These are phyloP conservation scores for Dipodomys stephensi DNA, from an alignment of 2,113 vertebrate genomes.

Conservation along the genomic window DNA sequence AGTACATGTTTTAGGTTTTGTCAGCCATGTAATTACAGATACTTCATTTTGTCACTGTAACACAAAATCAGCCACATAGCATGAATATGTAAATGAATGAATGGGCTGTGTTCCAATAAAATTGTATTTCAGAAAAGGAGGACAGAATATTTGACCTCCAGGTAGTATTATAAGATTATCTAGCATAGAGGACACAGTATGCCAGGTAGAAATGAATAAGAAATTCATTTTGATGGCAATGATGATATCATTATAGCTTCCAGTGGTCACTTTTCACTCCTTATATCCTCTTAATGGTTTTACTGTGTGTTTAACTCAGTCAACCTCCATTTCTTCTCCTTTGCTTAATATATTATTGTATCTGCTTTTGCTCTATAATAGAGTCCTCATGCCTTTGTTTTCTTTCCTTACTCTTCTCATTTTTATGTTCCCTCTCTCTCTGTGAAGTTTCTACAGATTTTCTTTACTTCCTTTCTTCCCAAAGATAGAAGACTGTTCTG, in stretches of 20 bases:
- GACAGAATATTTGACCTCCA: not conserved
- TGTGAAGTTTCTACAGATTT: not conserved
- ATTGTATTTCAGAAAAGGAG: not conserved
- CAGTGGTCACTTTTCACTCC: not conserved
- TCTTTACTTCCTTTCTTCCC: slow-evolving; percentile 44
- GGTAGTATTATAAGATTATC: not conserved
- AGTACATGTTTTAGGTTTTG: not conserved
- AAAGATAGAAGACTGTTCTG: slow-evolving; percentile 9
- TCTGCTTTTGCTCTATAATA: not conserved
- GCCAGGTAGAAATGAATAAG: not conserved
- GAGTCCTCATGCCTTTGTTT: not conserved
- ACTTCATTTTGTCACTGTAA: not conserved
- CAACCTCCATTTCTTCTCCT: not conserved
- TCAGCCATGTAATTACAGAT: not conserved
- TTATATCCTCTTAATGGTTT: not conserved
- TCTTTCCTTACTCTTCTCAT: not conserved
- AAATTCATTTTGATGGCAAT: not conserved
- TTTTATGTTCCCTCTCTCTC: not conserved
- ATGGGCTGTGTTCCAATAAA: not conserved
- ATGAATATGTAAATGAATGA: not conserved
- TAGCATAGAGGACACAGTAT: slow-evolving; percentile 4
- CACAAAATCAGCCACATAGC: not conserved
- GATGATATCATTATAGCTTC: slow-evolving; percentile 18
- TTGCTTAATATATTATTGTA: not conserved
- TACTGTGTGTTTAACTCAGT: not conserved